phyloP scores from a whole-genome alignment of 1,140 invertebrate genomes.

The Nasonia longicornis region DNA sequence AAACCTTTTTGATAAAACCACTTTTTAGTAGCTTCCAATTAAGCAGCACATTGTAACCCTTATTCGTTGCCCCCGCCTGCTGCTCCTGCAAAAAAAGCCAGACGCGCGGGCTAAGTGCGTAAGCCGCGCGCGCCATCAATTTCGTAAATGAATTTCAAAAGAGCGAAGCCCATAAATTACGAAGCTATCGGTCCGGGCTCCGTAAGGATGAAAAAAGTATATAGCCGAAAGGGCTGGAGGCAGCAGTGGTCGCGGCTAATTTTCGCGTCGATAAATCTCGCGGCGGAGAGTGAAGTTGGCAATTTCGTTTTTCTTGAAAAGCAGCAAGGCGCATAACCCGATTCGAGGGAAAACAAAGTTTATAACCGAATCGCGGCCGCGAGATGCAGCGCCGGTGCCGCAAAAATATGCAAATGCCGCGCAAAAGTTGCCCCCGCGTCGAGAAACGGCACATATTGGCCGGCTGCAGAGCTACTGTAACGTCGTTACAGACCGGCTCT shows the following conservation, averaged over 20 bases:
- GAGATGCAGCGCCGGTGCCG: too few relatives aligned
- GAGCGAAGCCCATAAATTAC: conserved; percentile 20
- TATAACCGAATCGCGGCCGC: too few relatives aligned
- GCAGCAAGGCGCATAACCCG: too few relatives aligned
- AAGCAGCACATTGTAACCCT: conserved; percentile 13
- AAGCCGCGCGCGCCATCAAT: conserved; percentile 20
- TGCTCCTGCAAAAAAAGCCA: neutral
- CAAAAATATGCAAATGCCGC: neutral
- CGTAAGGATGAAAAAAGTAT: too few relatives aligned
- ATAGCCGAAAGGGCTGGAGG: too few relatives aligned
- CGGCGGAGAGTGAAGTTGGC: neutral
- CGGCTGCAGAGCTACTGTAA: conserved; percentile 13
- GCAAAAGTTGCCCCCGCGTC: neutral
- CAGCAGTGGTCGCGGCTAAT: neutral
- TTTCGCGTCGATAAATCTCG: conserved; percentile 11
- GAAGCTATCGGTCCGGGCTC: neutral
- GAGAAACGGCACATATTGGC: conserved; percentile 3
- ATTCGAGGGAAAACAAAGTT: too few relatives aligned
- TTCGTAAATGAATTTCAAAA: conserved; percentile 21
- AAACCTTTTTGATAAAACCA: neutral
- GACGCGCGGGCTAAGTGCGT: neutral
- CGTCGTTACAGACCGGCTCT: conserved; percentile 21
- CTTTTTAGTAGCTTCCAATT: neutral
- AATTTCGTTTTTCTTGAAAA: neutral
- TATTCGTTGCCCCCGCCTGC: neutral